Percentiles rank a stretch among this genome's conserved stretches.
Conservation (phyloP, 2,113 vertebrate genomes). For the Sylvietta virens region DNA sequence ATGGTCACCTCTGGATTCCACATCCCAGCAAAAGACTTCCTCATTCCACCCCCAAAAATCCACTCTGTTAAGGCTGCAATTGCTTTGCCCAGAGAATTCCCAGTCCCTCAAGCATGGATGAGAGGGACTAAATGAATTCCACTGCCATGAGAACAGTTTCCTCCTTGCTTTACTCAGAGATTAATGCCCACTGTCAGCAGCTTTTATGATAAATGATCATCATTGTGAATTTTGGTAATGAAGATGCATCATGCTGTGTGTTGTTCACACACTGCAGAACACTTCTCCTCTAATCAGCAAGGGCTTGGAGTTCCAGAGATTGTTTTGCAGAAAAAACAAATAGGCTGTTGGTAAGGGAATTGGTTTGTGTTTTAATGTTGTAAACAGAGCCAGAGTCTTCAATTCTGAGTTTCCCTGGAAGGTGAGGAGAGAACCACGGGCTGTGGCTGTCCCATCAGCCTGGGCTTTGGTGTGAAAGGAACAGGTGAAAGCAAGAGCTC, state of each 20-base stretch:
- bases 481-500: neutral
- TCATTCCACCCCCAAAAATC: neutral
- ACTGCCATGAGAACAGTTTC: neutral
- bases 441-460: neutral
- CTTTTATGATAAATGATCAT: neutral
- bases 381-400: neutral
- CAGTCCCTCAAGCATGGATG: neutral
- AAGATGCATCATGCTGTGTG: slow-evolving; percentile 13
- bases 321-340: neutral
- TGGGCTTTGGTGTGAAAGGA: neutral
- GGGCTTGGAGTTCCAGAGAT: neutral
- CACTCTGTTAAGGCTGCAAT: neutral
- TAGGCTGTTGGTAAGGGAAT: neutral
- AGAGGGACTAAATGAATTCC: neutral
- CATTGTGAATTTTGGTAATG: slow-evolving; percentile 1
- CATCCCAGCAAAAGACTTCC: neutral
- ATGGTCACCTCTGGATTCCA: neutral
- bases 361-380: neutral
- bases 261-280: neutral
- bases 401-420: neutral
- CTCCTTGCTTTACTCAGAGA: slow-evolving; percentile 11
- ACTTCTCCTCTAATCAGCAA: neutral
- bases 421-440: fast-evolving
- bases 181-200: slow-evolving; percentile 18
- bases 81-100: neutral